Conservation (phyloP, 2,888 invertebrate species). For the Chouioia cunea region DNA sequence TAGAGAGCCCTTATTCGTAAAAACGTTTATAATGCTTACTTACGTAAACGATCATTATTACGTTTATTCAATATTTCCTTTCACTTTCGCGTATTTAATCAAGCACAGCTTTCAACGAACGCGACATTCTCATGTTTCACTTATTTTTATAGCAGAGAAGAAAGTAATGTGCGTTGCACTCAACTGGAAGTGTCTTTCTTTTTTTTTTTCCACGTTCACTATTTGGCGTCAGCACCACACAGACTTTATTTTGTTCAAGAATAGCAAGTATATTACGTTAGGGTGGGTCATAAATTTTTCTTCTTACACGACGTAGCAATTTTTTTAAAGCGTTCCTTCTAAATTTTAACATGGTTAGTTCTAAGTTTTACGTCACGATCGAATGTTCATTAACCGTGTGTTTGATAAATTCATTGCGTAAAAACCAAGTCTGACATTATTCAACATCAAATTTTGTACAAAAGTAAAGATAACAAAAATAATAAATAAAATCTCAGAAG, state of each 20-base stretch:
- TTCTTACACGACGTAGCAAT: constrained; percentile 3
- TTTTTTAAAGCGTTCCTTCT: not conserved
- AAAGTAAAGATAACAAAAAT: too few species aligned
- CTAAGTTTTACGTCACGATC: too few species aligned
- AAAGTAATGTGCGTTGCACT: constrained; percentile 33
- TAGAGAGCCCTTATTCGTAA: constrained; percentile 34
- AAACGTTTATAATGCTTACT: constrained; percentile 35
- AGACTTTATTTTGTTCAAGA: constrained; percentile 10
- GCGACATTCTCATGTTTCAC: constrained; percentile 15
- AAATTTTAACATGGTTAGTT: too few species aligned
- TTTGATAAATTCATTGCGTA: too few species aligned
- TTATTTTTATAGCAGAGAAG: constrained; percentile 21
- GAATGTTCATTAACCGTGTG: too few species aligned
- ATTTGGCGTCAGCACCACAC: constrained; percentile 12
- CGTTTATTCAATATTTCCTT: not conserved
- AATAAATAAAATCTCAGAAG: too few species aligned
- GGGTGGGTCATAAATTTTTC: constrained; percentile 1
- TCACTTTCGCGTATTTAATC: constrained; percentile 6
- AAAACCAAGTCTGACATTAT: too few species aligned
- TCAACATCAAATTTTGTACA: too few species aligned
- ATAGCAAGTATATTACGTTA: constrained; percentile 4
- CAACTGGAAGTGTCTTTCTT: constrained; percentile 36
- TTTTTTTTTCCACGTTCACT: too few species aligned
- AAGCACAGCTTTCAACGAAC: constrained; percentile 36
- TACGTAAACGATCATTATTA: constrained; percentile 1